Percentiles rank a stretch among this genome's conserved stretches.
These are phyloP conservation scores for Drosophila ogumai DNA, from an alignment of 1,140 invertebrate species.

Conservation along the genomic window DNA sequence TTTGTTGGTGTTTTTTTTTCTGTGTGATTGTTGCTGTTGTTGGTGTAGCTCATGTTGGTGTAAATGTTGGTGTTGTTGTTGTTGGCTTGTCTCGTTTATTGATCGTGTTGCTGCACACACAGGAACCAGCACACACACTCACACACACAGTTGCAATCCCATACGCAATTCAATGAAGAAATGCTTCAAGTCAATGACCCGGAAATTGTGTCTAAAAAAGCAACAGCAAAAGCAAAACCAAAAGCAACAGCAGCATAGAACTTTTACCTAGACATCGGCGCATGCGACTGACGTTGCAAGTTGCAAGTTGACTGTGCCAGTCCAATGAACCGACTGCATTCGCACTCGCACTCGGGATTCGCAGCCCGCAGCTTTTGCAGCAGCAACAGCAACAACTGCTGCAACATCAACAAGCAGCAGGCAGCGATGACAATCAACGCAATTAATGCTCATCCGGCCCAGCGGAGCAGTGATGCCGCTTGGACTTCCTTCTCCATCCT, in stretches of 20 bases:
- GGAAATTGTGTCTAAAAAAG: constrained; percentile 84
- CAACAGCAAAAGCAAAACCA: constrained; percentile 54
- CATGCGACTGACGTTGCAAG: constrained; percentile 60
- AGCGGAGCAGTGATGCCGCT: constrained; percentile 37
- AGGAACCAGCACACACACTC: constrained; percentile 54
- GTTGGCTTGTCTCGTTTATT: constrained; percentile 80
- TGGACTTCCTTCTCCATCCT: constrained; percentile 46
- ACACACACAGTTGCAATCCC: constrained; percentile 66
- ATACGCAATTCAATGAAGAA: constrained; percentile 84
- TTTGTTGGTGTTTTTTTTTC: constrained; percentile 31
- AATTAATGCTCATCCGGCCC: constrained; percentile 82
- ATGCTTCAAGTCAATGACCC: constrained; percentile 83
- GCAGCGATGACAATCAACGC: constrained; percentile 79
- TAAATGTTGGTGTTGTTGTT: constrained; percentile 44
- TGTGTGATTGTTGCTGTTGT: constrained; percentile 41
- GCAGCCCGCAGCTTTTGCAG: constrained; percentile 75
- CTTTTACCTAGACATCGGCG: constrained; percentile 77
- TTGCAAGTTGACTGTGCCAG: constrained; percentile 50
- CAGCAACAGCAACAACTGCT: constrained; percentile 49
- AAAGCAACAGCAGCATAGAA: constrained; percentile 62
- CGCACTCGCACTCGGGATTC: constrained; percentile 51
- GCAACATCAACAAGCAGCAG: constrained; percentile 52
- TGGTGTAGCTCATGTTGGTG: constrained; percentile 43
- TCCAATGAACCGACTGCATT: constrained; percentile 72
- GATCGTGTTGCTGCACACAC: constrained; percentile 77